Percentiles rank a stretch among this genome's conserved stretches.
These are phyloP conservation scores for Pogona vitticeps DNA, from an alignment of 2,113 vertebrate species.

Conservation along the genomic window DNA sequence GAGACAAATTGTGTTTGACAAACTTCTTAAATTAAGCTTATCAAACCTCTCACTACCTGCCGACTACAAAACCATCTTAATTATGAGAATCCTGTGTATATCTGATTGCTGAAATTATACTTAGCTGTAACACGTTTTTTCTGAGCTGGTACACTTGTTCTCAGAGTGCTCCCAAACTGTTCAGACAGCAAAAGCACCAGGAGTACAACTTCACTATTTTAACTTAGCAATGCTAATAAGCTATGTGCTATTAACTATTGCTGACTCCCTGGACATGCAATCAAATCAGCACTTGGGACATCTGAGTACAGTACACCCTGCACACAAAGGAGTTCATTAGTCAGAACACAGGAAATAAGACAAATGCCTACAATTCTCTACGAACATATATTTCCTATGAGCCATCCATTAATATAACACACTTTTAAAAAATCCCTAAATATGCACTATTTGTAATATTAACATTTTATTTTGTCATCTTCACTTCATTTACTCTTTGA, in stretches of 20 bases:
- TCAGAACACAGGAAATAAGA: background rate
- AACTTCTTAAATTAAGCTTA: background rate
- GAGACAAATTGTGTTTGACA: background rate
- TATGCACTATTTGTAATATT: too few species aligned
- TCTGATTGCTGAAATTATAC: background rate
- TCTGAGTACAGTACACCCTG: background rate
- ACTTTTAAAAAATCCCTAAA: too few species aligned
- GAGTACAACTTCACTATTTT: background rate
- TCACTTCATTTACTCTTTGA: too few species aligned
- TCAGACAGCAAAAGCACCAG: background rate
- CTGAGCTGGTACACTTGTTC: background rate
- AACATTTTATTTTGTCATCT: too few species aligned
- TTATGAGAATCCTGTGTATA: background rate
- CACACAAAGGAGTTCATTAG: background rate
- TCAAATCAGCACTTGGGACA: too few species aligned
- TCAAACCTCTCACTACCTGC: background rate
- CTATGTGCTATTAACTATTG: background rate
- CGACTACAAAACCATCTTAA: background rate
- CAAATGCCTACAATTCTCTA: too few species aligned
- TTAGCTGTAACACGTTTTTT: background rate
- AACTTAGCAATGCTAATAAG: background rate
- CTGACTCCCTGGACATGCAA: background rate
- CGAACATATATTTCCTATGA: too few species aligned
- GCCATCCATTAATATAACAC: too few species aligned
- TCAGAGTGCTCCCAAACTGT: background rate